Evolutionary conservation across 2,113 vertebrate genomes (phyloP), one percentile per base, ranked within the genome.

Genomic region (Percopsis transmontana): DNA sequence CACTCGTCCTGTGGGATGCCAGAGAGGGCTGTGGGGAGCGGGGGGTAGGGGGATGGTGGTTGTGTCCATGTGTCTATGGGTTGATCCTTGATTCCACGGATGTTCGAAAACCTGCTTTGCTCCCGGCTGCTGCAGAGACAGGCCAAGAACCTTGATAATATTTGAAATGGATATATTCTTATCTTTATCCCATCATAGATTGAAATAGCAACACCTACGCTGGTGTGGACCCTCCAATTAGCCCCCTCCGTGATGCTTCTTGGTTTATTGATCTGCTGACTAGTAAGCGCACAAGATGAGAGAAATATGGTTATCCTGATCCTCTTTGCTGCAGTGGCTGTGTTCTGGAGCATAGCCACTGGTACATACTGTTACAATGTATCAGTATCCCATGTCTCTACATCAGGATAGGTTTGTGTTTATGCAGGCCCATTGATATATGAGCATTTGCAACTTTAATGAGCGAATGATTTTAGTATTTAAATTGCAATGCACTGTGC

Each of bases 81-180:
- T 70, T n/a, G 52, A 65, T 84, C 61, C 67, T 85, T 85, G 78
- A 76, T 71, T 83, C 45, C 3, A 72, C 72, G 76, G 73, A 70
- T 76, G 77, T 75, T n/a, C n/a, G n/a, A 72, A 79, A 82, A 76
- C 79, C 81, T 84, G 84, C 81, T 85, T 76, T 80, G 74, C 77
- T 79, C 81, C 74, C 79, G 62, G 16, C 23, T 50, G 47, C 47
- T 19, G 4, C 9, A 66, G 83, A 70, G 66, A 76, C 71, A 65
- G 55, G 44, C 67, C 41, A 66, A 67, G 50, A 74, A 71, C 45
- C 54, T 54, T 58, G n/a, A 68, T 40, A 69, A 67, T 66, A 54
- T 72, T 60, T 40, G 10, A 20, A 1, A 33, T 44, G 23, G 72
- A 76, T 71, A 55, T 2, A 21, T 57, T 73, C n/a, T 40, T 40